Conservation (phyloP, 2,797 vertebrate genomes). For the Tachyglossus aculeatus region DNA sequence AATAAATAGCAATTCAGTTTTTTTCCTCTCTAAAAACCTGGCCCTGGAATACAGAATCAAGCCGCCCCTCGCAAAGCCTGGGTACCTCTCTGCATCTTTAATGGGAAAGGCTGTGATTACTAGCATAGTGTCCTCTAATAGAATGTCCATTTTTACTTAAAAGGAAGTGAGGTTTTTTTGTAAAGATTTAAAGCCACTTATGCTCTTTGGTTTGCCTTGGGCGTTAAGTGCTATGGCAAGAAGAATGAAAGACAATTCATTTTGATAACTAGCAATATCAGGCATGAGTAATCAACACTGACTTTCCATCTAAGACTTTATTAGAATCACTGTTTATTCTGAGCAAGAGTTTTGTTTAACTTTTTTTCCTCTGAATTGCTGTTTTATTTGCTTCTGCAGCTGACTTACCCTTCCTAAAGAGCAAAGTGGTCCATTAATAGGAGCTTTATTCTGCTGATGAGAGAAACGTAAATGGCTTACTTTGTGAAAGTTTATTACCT, state of each 20-base stretch:
- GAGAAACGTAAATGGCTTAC: no score
- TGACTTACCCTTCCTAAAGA: slow-evolving; percentile 1
- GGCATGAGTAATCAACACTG: neutral
- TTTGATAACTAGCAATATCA: no score
- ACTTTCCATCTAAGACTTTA: neutral
- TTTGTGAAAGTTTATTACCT: no score
- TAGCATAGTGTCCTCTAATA: neutral
- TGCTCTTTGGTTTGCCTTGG: slow-evolving; percentile 14
- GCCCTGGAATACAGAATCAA: slow-evolving; percentile 16
- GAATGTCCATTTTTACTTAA: neutral
- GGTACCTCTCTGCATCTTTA: slow-evolving; percentile 6
- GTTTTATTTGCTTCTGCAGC: slow-evolving; percentile 27
- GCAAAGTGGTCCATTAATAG: neutral
- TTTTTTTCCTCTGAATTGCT: neutral
- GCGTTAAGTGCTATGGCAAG: neutral
- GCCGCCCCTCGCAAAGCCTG: slow-evolving; percentile 17
- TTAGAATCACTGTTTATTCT: neutral
- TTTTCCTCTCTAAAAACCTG: slow-evolving; percentile 33
- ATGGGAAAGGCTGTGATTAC: neutral
- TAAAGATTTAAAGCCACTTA: neutral
- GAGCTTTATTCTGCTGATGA: no score
- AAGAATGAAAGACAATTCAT: no score
- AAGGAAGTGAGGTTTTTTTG: slow-evolving; percentile 3
- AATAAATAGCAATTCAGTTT: neutral
- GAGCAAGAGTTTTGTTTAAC: neutral